Evolutionary conservation across 37 sponge, comb jelly and placozoan species (phyloP).

Genomic region (Trichoplax adhaerens): DNA sequence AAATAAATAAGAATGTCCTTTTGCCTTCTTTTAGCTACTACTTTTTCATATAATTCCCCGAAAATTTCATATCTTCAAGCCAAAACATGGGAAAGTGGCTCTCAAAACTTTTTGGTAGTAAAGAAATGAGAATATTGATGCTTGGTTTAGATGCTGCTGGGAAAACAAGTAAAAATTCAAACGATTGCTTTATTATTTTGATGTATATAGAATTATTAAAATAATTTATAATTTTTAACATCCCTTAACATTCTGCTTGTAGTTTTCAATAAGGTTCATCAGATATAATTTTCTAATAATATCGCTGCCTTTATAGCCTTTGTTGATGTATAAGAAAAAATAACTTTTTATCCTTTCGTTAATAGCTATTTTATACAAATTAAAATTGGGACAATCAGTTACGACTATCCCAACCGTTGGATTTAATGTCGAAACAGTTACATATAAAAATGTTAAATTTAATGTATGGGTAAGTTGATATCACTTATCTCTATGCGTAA

Average conservation of each 20-base stretch:
- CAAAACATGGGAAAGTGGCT: constrained; percentile 65
- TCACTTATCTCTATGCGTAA: background rate
- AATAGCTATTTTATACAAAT: constrained; percentile 78
- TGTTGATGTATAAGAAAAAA: too few relatives aligned
- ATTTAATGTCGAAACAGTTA: constrained; percentile 95
- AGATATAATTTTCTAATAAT: too few relatives aligned
- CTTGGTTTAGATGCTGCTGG: constrained; percentile 95
- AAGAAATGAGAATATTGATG: constrained; percentile 95
- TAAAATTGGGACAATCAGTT: constrained; percentile 76
- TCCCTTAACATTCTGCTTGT: too few relatives aligned
- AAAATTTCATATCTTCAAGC: background rate
- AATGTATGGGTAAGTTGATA: constrained; percentile 88
- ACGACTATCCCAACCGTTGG: constrained; percentile 94
- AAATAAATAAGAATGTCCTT: too few relatives aligned
- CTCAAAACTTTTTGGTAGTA: constrained; percentile 81
- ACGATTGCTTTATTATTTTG: too few relatives aligned
- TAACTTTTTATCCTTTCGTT: background rate
- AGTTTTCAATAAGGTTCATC: too few relatives aligned
- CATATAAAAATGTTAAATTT: constrained; percentile 93
- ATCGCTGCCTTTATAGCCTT: too few relatives aligned
- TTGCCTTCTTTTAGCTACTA: too few relatives aligned
- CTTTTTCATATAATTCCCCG: too few relatives aligned
- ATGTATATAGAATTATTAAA: too few relatives aligned
- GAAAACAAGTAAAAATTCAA: constrained; percentile 56
- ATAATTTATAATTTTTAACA: too few relatives aligned